phyloP scores from a whole-genome alignment of 2,113 vertebrate genomes.

The Gnathochromis pfefferi region DNA sequence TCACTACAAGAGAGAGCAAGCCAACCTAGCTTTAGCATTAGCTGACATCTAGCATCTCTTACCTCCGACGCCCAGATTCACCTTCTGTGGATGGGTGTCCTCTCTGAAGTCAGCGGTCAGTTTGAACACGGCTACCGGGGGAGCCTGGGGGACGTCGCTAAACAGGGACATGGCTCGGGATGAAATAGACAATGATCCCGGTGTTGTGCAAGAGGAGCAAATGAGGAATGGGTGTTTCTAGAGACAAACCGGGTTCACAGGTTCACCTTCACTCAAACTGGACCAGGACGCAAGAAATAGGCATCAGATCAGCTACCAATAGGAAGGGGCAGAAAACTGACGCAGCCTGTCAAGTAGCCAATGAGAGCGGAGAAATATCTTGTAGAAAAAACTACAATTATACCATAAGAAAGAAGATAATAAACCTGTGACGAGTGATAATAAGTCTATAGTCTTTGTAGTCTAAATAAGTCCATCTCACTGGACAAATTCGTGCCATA shows the following conservation, averaged over 20 bases:
- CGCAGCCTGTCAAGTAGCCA: not conserved
- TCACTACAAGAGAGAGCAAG: not conserved
- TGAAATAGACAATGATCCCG: not conserved
- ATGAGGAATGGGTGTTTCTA: not conserved
- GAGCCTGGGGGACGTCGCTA: conserved; percentile 78
- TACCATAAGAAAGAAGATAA: not conserved
- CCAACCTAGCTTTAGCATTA: conserved; percentile 5
- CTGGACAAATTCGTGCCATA: fast-evolving
- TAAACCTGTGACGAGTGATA: not conserved
- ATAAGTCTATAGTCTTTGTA: not conserved
- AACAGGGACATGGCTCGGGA: conserved; percentile 74
- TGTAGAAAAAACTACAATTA: not conserved
- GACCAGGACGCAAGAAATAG: not conserved
- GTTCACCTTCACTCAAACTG: conserved; percentile 52
- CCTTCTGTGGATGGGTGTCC: conserved; percentile 82
- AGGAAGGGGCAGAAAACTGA: not conserved
- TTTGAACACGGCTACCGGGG: conserved; percentile 87
- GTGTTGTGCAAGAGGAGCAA: not conserved
- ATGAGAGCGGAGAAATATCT: not conserved
- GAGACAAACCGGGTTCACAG: not conserved
- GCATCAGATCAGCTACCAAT: conserved; percentile 22
- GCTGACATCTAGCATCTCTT: conserved; percentile 39
- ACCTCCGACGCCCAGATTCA: conserved; percentile 96
- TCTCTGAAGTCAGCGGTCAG: conserved; percentile 87
- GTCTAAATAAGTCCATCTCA: not conserved